Conservation (phyloP, 2,888 invertebrate genomes). For the Mesopsocus fuscifrons region DNA sequence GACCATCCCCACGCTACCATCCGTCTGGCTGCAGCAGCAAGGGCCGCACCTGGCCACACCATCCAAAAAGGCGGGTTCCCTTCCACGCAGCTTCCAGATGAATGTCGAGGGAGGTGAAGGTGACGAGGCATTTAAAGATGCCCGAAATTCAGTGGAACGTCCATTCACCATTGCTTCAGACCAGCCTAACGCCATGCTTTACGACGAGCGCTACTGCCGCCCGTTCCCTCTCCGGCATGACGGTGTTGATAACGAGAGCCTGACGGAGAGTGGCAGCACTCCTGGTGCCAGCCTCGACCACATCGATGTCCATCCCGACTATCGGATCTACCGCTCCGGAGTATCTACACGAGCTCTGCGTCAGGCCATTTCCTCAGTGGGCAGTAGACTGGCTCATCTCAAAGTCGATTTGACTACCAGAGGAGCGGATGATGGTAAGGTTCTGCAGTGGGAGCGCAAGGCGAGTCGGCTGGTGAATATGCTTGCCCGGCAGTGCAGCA, state of each 20-base stretch:
- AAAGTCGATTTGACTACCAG: slow-evolving; percentile 26
- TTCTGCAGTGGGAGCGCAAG: slow-evolving; percentile 16
- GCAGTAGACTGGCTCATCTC: slow-evolving; percentile 24
- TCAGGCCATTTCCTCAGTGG: slow-evolving; percentile 20
- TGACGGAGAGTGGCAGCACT: slow-evolving; percentile 15
- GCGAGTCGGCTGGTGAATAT: slow-evolving; percentile 20
- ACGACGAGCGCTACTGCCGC: slow-evolving; percentile 35
- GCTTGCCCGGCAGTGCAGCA: slow-evolving; percentile 23
- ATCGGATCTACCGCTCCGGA: slow-evolving; percentile 46
- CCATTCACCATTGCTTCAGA: slow-evolving; percentile 54
- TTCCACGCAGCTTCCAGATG: slow-evolving; percentile 59
- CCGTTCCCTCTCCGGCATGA: slow-evolving; percentile 14
- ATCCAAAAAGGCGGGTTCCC: slow-evolving; percentile 51
- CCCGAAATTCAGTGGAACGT: slow-evolving; percentile 35
- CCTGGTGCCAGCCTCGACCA: slow-evolving; percentile 28
- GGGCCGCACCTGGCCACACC: slow-evolving; percentile 45
- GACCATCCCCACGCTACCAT: slow-evolving; percentile 36
- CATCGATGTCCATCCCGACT: slow-evolving; percentile 50
- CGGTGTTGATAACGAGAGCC: slow-evolving; percentile 17
- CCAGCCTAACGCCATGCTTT: slow-evolving; percentile 38
- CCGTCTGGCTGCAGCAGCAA: slow-evolving; percentile 51
- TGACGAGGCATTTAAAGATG: slow-evolving; percentile 18
- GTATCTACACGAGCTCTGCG: slow-evolving; percentile 19
- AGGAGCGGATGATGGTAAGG: slow-evolving; percentile 19
- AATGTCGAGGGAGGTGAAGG: slow-evolving; percentile 25